Evolutionary conservation across 2,888 invertebrate genomes (phyloP).

Genomic region (Sericinus montela): DNA sequence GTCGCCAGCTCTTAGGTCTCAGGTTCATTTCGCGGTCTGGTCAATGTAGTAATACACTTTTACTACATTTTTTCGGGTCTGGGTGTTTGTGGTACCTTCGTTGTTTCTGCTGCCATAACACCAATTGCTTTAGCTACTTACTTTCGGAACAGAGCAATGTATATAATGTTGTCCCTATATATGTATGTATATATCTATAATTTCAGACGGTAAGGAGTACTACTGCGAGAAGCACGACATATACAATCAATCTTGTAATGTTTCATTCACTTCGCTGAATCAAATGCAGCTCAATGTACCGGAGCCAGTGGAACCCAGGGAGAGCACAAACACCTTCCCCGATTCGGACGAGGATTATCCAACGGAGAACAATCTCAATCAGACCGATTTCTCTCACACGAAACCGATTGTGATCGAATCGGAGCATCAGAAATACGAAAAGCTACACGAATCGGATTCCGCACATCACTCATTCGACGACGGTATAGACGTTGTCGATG

Average conservation of each 20-base stretch:
- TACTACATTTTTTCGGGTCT: too few relatives aligned
- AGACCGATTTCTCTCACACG: conserved; percentile 69
- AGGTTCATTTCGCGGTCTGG: too few relatives aligned
- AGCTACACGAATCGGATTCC: conserved; percentile 55
- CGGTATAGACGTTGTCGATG: conserved; percentile 64
- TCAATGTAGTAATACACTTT: too few relatives aligned
- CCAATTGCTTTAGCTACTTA: too few relatives aligned
- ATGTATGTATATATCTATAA: neutral
- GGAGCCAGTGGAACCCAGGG: conserved; percentile 58
- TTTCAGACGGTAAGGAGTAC: conserved; percentile 69
- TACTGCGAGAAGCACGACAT: conserved; percentile 72
- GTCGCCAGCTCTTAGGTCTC: too few relatives aligned
- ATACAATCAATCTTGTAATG: conserved; percentile 64
- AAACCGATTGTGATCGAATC: conserved; percentile 70
- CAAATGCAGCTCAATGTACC: conserved; percentile 61
- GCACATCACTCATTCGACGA: conserved; percentile 71
- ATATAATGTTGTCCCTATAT: too few relatives aligned
- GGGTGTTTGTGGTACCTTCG: too few relatives aligned
- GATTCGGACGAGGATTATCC: conserved; percentile 70
- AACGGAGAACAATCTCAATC: conserved; percentile 67
- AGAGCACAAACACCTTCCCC: conserved; percentile 51
- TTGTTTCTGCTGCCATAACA: too few relatives aligned
- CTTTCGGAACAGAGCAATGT: too few relatives aligned
- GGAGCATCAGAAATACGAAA: conserved; percentile 53
- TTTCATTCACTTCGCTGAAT: conserved; percentile 64